These are phyloP conservation scores for Sebastes baramenuke DNA, from an alignment of 2,797 vertebrate species.

Conservation along the genomic window DNA sequence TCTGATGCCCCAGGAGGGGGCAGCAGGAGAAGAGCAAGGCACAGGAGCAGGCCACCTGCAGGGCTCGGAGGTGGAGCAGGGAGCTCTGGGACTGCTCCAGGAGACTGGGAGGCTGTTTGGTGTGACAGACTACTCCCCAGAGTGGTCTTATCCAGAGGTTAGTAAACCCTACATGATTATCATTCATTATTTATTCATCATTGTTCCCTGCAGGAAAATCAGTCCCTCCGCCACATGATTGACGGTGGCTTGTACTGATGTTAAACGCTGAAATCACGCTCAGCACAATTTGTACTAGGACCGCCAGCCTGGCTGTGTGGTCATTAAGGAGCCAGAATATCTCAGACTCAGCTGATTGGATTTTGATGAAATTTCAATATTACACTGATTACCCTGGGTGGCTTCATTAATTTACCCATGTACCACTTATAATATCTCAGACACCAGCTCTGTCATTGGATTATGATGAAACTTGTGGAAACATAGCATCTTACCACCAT, in stretches of 20 bases:
- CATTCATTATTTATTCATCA: slow-evolving; percentile 70
- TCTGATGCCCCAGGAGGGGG: slow-evolving; percentile 86
- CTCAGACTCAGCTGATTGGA: slow-evolving; percentile 59
- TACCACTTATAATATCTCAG: slow-evolving; percentile 43
- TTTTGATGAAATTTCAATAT: slow-evolving; percentile 74
- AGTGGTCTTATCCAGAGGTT: slow-evolving; percentile 99
- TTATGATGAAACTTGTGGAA: slow-evolving; percentile 39
- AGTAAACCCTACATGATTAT: slow-evolving; percentile 72
- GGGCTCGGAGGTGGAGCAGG: slow-evolving; percentile 89
- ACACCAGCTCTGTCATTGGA: slow-evolving; percentile 31
- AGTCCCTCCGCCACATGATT: slow-evolving; percentile 52
- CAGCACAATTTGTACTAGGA: slow-evolving; percentile 38
- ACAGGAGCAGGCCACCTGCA: slow-evolving; percentile 88
- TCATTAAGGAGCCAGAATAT: slow-evolving; percentile 59
- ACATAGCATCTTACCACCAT: slow-evolving; percentile 2
- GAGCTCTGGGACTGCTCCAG: slow-evolving; percentile 92
- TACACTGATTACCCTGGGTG: slow-evolving; percentile 63
- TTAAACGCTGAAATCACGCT: slow-evolving; percentile 54
- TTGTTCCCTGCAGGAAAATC: slow-evolving; percentile 61
- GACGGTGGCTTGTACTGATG: slow-evolving; percentile 45
- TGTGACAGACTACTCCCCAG: slow-evolving; percentile 99
- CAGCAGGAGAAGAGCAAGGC: slow-evolving; percentile 85
- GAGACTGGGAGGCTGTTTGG: slow-evolving; percentile 94
- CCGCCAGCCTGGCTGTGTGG: slow-evolving; percentile 47
- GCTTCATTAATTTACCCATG: slow-evolving; percentile 66